Percentiles rank a stretch among this genome's conserved stretches.
Evolutionary conservation across 1,140 invertebrate species (phyloP).

Genomic region (Mycetomoellerius zeteki): DNA sequence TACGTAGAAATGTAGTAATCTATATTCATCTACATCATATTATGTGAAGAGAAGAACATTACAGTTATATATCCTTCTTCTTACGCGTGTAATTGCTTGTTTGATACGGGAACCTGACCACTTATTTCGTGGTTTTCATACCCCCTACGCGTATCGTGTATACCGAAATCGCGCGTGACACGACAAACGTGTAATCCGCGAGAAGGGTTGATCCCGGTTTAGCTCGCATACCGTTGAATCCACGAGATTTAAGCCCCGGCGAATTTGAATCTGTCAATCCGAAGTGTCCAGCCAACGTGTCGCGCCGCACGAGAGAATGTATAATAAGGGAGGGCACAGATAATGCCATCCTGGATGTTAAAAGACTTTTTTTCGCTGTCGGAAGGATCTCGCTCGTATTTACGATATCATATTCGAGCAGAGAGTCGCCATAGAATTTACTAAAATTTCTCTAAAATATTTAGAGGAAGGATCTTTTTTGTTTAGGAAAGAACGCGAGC

Average conservation of each 20-base stretch:
- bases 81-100: conserved; percentile 10
- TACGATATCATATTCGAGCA: conserved; percentile 23
- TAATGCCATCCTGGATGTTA: conserved; percentile 67
- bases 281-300: conserved; percentile 60
- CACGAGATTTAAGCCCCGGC: conserved; percentile 73
- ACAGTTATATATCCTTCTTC: neutral
- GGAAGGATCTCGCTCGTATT: conserved; percentile 60
- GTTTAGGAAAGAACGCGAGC: neutral
- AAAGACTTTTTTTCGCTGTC: conserved; percentile 65
- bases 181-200: conserved; percentile 83
- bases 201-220: conserved; percentile 85
- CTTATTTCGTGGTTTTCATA: conserved; percentile 72
- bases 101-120: conserved; percentile 50
- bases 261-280: conserved; percentile 79
- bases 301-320: conserved; percentile 62
- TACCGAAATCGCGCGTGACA: conserved; percentile 82
- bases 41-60: neutral
- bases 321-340: conserved; percentile 65
- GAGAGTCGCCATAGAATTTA: conserved; percentile 26
- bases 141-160: conserved; percentile 31
- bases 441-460: conserved; percentile 26
- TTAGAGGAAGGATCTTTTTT: conserved; percentile 7
- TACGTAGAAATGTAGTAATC: neutral
- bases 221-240: conserved; percentile 77
- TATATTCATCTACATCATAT: neutral